A percentile compares a stretch with the other conserved stretches of the same genome.
phyloP scores from a whole-genome alignment of 2,888 invertebrate species.

The Periphyllus acericola region DNA sequence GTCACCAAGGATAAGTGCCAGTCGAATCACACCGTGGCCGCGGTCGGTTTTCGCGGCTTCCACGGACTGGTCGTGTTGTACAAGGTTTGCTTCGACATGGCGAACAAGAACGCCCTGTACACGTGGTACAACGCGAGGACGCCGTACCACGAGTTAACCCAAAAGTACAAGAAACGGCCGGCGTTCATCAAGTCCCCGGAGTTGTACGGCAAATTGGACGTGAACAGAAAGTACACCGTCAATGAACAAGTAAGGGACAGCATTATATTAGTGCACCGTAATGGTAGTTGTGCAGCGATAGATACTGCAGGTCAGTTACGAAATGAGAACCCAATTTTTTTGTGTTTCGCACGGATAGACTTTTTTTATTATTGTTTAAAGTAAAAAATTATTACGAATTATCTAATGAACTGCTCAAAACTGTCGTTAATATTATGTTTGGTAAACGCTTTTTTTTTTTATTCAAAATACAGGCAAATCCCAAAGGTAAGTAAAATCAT shows the following conservation, averaged over 20 bases:
- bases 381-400: no score
- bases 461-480: no score
- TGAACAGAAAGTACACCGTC: slow-evolving; percentile 41
- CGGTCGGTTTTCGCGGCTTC: slow-evolving; percentile 19
- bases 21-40: slow-evolving; percentile 27
- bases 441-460: no score
- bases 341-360: no score
- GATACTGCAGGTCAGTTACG: no score
- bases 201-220: slow-evolving; percentile 34
- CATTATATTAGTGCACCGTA: background rate
- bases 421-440: no score
- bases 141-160: slow-evolving; percentile 31
- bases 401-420: no score
- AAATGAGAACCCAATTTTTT: no score
- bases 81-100: slow-evolving; percentile 41
- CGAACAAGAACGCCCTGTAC: slow-evolving; percentile 37
- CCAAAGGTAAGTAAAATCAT: no score
- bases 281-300: background rate
- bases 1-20: slow-evolving; percentile 25
- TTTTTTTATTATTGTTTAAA: no score
- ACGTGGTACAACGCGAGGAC: slow-evolving; percentile 35
- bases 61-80: slow-evolving; percentile 12
- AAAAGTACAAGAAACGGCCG: background rate
- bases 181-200: background rate
- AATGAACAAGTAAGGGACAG: slow-evolving; percentile 26